phyloP scores from a whole-genome alignment of 2,888 invertebrate genomes.

The Tachina grossa region DNA sequence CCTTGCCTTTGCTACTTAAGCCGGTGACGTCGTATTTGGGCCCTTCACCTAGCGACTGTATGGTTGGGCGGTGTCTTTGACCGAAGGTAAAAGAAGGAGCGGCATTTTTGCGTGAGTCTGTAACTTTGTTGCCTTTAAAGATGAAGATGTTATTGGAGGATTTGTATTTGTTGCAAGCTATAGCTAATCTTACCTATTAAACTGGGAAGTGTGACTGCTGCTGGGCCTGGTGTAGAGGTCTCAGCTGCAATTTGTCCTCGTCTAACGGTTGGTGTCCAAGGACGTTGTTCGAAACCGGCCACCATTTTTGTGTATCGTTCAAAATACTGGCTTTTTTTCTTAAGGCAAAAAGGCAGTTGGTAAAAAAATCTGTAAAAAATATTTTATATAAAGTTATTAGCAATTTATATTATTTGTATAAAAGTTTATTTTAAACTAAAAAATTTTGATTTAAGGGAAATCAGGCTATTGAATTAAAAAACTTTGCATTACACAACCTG shows the following conservation, averaged over 20 bases:
- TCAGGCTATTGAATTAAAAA: no score
- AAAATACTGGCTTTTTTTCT: slow-evolving; percentile 45
- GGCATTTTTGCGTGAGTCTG: slow-evolving; percentile 89
- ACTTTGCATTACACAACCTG: no score
- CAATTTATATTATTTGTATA: no score
- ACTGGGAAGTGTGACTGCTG: slow-evolving; percentile 91
- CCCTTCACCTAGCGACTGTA: slow-evolving; percentile 88
- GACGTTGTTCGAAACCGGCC: slow-evolving; percentile 90
- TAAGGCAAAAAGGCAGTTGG: slow-evolving; percentile 58
- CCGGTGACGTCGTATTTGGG: slow-evolving; percentile 95
- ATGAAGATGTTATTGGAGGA: slow-evolving; percentile 23
- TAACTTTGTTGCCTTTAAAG: slow-evolving; percentile 87
- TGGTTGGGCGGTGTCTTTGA: slow-evolving; percentile 84
- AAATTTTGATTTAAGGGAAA: no score
- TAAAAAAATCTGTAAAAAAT: slow-evolving; percentile 41
- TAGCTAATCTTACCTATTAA: slow-evolving; percentile 86
- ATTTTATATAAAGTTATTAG: neutral
- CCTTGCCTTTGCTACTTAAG: slow-evolving; percentile 91
- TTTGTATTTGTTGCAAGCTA: neutral
- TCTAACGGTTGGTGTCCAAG: slow-evolving; percentile 95
- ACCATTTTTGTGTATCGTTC: slow-evolving; percentile 78
- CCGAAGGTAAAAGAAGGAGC: slow-evolving; percentile 94
- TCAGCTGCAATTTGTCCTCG: slow-evolving; percentile 95
- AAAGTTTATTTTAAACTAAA: no score
- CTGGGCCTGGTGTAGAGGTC: slow-evolving; percentile 93